Percentiles rank a stretch among this genome's conserved stretches.
These are phyloP conservation scores for Ageneiosus marmoratus DNA, from an alignment of 2,113 vertebrate genomes.

Conservation along the genomic window DNA sequence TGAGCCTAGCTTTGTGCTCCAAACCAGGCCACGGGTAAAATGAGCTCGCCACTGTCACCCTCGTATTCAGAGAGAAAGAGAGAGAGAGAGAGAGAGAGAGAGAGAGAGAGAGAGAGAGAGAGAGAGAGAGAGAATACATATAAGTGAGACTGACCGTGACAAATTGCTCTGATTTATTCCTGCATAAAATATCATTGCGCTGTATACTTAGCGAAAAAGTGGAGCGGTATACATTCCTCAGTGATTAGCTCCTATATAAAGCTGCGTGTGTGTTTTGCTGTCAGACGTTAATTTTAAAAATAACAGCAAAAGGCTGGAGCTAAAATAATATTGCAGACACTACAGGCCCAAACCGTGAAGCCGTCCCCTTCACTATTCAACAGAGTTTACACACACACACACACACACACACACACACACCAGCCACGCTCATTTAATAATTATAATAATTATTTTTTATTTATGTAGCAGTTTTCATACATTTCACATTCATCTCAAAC, in stretches of 20 bases:
- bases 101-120: neutral
- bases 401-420: neutral
- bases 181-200: constrained; percentile 33
- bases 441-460: constrained; percentile 14
- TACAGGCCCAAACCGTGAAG: neutral
- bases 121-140: neutral
- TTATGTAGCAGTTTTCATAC: neutral
- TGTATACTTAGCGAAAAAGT: constrained; percentile 27
- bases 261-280: constrained; percentile 18
- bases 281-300: constrained; percentile 26
- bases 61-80: neutral
- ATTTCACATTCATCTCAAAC: constrained; percentile 5
- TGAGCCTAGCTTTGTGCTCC: neutral
- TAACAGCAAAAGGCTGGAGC: constrained; percentile 23
- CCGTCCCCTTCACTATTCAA: constrained; percentile 16
- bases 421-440: constrained; percentile 8
- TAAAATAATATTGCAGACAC: constrained; percentile 38
- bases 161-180: constrained; percentile 46
- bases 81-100: neutral
- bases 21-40: neutral
- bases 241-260: constrained; percentile 47
- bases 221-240: constrained; percentile 34
- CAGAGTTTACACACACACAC: neutral
- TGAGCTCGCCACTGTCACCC: neutral
- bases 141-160: constrained; percentile 32